Conservation (phyloP, 2,113 vertebrate species). For the Saimiri boliviensis region DNA sequence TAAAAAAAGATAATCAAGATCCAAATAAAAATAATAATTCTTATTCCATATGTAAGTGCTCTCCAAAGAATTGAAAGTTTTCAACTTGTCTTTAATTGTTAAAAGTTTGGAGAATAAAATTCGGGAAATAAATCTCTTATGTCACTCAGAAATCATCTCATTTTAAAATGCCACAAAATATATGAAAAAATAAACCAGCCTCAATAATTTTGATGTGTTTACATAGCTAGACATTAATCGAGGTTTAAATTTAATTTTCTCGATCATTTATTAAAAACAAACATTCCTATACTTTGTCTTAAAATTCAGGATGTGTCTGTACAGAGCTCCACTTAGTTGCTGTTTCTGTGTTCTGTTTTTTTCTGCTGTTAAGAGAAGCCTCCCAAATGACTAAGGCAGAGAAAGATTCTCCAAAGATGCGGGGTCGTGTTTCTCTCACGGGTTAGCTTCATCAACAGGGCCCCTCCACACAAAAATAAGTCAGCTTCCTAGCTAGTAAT, state of each 20-base stretch:
- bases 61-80: neutral
- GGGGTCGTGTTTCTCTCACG: fast-evolving
- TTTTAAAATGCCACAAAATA: conserved; percentile 17
- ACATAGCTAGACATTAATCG: neutral
- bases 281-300: neutral
- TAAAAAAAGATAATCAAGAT: neutral
- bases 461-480: neutral
- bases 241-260: neutral
- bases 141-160: neutral
- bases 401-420: neutral
- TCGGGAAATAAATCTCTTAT: neutral
- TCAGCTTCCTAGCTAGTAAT: neutral
- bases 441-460: neutral
- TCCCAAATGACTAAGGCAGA: neutral
- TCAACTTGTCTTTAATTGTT: neutral
- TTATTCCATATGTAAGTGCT: neutral
- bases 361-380: neutral
- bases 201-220: neutral
- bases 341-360: neutral
- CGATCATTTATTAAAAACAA: neutral
- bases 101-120: conserved; percentile 2
- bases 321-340: neutral
- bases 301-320: neutral
- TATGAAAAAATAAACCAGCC: neutral
- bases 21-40: conserved; percentile 27